Percentiles rank a stretch among this genome's conserved stretches.
Evolutionary conservation across 2,797 vertebrate species (phyloP).

Genomic region (Danio tinwini): DNA sequence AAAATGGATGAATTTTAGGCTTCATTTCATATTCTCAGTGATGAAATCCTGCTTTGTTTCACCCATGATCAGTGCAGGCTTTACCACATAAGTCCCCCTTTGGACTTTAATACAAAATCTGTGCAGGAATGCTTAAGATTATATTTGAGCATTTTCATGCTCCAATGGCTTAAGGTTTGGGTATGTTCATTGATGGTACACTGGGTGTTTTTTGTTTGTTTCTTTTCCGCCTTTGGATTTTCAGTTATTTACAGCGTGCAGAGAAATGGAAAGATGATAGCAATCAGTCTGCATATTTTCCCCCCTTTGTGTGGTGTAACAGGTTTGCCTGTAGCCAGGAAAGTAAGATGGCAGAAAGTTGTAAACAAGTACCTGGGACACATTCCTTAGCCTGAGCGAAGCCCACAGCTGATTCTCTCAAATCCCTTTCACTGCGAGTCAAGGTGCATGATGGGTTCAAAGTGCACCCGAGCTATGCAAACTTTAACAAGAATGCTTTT

Average conservation of each 20-base stretch:
- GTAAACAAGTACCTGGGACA: conserved; percentile 70
- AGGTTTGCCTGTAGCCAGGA: conserved; percentile 74
- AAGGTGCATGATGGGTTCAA: conserved; percentile 73
- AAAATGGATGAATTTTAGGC: background rate
- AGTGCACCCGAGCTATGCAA: conserved; percentile 71
- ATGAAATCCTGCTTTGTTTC: conserved; percentile 11
- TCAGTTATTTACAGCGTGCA: conserved; percentile 7
- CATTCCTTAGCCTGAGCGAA: conserved; percentile 72
- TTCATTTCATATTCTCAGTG: background rate
- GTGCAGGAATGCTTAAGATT: conserved; percentile 70
- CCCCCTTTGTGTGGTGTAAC: conserved; percentile 67
- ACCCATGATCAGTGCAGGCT: conserved; percentile 24
- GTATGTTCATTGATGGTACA: background rate
- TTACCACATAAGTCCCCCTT: conserved; percentile 61
- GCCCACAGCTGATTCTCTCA: conserved; percentile 62
- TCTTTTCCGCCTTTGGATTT: conserved; percentile 21
- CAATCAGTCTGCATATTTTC: conserved; percentile 52
- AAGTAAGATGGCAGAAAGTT: conserved; percentile 70
- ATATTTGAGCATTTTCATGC: conserved; percentile 53
- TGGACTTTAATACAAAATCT: conserved; percentile 76
- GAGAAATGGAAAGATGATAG: conserved; percentile 45
- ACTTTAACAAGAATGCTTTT: conserved; percentile 56
- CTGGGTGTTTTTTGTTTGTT: background rate
- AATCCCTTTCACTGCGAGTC: conserved; percentile 71
- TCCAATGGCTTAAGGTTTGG: conserved; percentile 44